Evolutionary conservation across 2,888 invertebrate species (phyloP), one percentile per base, ranked within the genome.

Genomic region (Hirudinaria manillensis): DNA sequence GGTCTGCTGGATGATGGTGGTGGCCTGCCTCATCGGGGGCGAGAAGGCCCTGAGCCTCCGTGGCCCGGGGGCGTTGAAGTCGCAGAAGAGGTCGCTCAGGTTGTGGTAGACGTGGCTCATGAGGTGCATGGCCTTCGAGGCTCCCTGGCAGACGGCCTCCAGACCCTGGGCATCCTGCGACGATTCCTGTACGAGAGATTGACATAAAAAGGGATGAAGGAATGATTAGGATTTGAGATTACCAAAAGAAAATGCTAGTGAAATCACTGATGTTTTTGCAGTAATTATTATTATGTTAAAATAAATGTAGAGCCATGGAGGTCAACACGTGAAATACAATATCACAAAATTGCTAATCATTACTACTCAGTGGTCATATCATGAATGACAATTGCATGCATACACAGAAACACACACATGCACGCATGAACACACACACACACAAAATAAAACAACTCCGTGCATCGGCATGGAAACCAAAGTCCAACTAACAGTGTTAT

Each of bases 91-190:
- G 83, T 96, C 95, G 81, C 94, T 94, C 70, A 93, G 87, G 0
- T 92, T 90, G 83, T 96, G 96, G 85, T 92, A 92, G 1, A 92
- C 91, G 83, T 96, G 96, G 2, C 93, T 90, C 80, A 95, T 87
- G 79, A 90, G 91, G 84, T 96, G 96, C 82, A 94, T 87, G 34
- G 91, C 88, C 83, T 92, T 92, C 0, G 92, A 90, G 0, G 93
- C 90, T 74, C 90, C 87, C 81, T 91, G 90, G 78, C 91, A 90
- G 61, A 90, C 86, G 21, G 89, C 88, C 83, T 93, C 92, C 3
- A 79, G 79, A 7, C 79, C 77, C 24, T 77, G 61, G 2, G 70
- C 70, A n/a, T 76, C 78, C 36, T 55, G 34, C 0, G 3, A 16
- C 10, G 61, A 24, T 19, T 61, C 61, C 61, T 56, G n/a, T 7